Evolutionary conservation across 2,888 invertebrate species (phyloP).

Genomic region (Alviniconcha strummeri): DNA sequence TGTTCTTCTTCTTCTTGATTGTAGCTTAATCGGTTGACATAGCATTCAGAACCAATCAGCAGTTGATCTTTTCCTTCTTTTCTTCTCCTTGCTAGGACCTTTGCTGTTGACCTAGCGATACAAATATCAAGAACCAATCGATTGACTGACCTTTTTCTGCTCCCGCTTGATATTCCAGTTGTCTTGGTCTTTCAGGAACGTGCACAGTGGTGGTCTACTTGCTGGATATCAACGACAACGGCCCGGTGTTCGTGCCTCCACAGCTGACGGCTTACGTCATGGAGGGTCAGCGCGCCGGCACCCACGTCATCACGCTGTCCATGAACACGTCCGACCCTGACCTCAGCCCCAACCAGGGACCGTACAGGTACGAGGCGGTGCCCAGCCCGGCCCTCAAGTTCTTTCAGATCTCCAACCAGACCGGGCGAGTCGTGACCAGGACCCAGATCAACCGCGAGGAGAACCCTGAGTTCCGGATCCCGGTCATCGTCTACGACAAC

Average conservation of each 20-base stretch:
- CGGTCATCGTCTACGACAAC: constrained; percentile 91
- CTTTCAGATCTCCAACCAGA: constrained; percentile 86
- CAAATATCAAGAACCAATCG: too few relatives aligned
- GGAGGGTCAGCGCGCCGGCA: constrained; percentile 55
- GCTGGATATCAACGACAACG: constrained; percentile 94
- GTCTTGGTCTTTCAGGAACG: constrained; percentile 78
- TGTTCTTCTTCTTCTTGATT: not conserved
- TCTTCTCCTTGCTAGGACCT: too few relatives aligned
- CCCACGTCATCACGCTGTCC: constrained; percentile 53
- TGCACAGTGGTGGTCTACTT: constrained; percentile 87
- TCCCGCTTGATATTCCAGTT: too few relatives aligned
- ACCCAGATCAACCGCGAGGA: constrained; percentile 85
- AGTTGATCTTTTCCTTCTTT: too few relatives aligned
- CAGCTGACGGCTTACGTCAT: constrained; percentile 54
- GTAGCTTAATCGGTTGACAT: too few relatives aligned
- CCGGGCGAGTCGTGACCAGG: constrained; percentile 87
- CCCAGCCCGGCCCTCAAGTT: constrained; percentile 83
- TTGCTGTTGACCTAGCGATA: too few relatives aligned
- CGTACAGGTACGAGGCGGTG: constrained; percentile 87
- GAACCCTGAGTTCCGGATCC: constrained; percentile 83
- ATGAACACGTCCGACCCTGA: constrained; percentile 82
- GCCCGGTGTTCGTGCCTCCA: constrained; percentile 85
- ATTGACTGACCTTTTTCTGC: too few relatives aligned
- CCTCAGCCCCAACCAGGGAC: constrained; percentile 91
- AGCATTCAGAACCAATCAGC: too few relatives aligned